Conservation (phyloP, 1,140 invertebrate species). For the Acromyrmex charruanus region DNA sequence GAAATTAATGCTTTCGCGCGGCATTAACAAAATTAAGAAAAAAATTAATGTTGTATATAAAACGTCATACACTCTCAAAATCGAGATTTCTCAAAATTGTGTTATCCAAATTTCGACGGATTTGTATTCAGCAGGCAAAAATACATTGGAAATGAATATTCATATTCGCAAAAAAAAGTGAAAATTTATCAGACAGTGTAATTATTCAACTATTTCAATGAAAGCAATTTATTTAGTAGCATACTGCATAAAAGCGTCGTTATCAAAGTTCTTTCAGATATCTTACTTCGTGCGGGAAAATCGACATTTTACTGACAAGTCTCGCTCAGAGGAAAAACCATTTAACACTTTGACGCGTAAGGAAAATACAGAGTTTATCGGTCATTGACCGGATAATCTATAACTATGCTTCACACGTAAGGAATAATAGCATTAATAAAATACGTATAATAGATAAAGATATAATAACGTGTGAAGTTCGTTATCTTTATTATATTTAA, state of each 20-base stretch:
- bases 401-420: background rate
- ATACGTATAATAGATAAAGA: background rate
- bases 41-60: too few relatives aligned
- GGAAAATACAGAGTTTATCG: conserved; percentile 12
- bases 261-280: background rate
- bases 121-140: too few relatives aligned
- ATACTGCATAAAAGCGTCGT: background rate
- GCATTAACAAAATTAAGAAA: too few relatives aligned
- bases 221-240: background rate
- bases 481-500: background rate
- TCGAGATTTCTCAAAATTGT: too few relatives aligned
- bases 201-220: background rate
- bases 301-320: background rate
- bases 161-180: too few relatives aligned
- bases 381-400: background rate
- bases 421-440: conserved; percentile 11
- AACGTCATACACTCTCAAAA: too few relatives aligned
- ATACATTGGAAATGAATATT: too few relatives aligned
- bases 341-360: background rate
- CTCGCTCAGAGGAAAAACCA: conserved; percentile 2
- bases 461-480: background rate
- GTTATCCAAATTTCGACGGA: too few relatives aligned
- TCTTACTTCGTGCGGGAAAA: background rate
- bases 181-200: background rate
- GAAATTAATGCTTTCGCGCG: too few relatives aligned